Base-by-base conservation (phyloP, 2,797 vertebrate genomes). In the Pitangus sulphuratus region DNA sequence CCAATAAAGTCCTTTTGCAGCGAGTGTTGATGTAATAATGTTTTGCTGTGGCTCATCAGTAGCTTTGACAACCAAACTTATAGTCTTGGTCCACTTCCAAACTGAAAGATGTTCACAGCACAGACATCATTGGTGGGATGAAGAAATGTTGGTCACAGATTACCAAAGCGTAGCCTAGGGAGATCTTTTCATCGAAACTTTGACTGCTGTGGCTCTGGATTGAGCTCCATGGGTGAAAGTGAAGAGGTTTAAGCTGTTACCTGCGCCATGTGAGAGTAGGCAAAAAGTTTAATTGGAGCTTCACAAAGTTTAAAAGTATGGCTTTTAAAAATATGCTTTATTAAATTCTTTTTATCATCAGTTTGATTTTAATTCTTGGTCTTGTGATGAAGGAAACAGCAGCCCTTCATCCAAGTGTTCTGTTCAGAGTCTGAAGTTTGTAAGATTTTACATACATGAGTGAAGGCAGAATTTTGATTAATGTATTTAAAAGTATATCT, bases 21-120 rank as follows among this genome's bases (percentile, higher is more conserved):
- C 0, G 0, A 26, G 3, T 50, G 3, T 42, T 72, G 18, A 8
- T 35, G 24, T 26, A 53, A 4, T 26, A 39, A 24, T n/a, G 4
- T 58, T 90, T 77, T 79, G 3, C 57, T 78, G 0, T 35, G 58
- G 39, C 54, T 79, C 28, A 44, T 88, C 61, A 48, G 50, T 51
- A 65, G 20, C 57, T 90, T 71, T 94, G 90, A 54, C 54, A 76
- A 8, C 25, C 14, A 68, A 22, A 17, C 33, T 45, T 53, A 44
- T 68, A n/a, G 26, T 87, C 61, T 75, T 91, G n/a, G 42, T 75
- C 25, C 9, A 2, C 40, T 77, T 91, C 30, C 45, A 51, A 9
- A 18, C 5, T 71, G 39, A 78, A 85, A 24, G 61, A 5, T 84
- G 12, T 30, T 56, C 61, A 44, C 45, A 58, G 61, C 28, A 31